phyloP scores from a whole-genome alignment of 1,140 invertebrate species.

The Lanistes nyassanus region DNA sequence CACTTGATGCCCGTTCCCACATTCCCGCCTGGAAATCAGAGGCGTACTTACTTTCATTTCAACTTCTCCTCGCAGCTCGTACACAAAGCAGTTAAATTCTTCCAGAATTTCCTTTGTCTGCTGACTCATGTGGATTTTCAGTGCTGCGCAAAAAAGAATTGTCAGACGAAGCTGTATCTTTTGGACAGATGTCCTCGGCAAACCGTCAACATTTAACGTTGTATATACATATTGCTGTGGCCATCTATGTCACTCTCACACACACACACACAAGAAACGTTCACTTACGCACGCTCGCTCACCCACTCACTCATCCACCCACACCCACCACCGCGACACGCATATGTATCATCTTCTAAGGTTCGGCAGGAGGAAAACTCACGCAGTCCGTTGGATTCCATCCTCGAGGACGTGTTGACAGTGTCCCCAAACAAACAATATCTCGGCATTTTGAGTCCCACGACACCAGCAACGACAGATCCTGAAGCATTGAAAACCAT shows the following conservation, averaged over 20 bases:
- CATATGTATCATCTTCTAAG: too few species aligned
- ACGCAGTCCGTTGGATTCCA: constrained; percentile 47
- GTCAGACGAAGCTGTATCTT: too few species aligned
- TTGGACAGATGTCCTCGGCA: too few species aligned
- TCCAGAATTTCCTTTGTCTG: constrained; percentile 89
- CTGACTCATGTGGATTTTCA: constrained; percentile 94
- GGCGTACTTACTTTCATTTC: constrained; percentile 85
- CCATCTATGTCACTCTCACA: not conserved
- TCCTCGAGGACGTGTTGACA: constrained; percentile 47
- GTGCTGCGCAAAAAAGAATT: constrained; percentile 71
- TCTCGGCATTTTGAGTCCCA: constrained; percentile 49
- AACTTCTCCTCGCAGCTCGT: constrained; percentile 89
- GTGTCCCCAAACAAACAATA: constrained; percentile 52
- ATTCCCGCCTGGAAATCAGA: too few species aligned
- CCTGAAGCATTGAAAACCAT: constrained; percentile 67
- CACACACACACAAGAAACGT: not conserved
- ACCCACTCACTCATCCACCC: not conserved
- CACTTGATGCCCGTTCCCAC: too few species aligned
- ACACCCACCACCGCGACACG: not conserved
- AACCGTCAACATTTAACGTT: too few species aligned
- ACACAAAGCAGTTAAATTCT: constrained; percentile 85
- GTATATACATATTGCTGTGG: not conserved
- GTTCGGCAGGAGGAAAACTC: too few species aligned
- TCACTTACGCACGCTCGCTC: not conserved
- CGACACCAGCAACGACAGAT: constrained; percentile 75